Base-by-base conservation (phyloP, 2,113 vertebrate species). In the Archilochus colubris region DNA sequence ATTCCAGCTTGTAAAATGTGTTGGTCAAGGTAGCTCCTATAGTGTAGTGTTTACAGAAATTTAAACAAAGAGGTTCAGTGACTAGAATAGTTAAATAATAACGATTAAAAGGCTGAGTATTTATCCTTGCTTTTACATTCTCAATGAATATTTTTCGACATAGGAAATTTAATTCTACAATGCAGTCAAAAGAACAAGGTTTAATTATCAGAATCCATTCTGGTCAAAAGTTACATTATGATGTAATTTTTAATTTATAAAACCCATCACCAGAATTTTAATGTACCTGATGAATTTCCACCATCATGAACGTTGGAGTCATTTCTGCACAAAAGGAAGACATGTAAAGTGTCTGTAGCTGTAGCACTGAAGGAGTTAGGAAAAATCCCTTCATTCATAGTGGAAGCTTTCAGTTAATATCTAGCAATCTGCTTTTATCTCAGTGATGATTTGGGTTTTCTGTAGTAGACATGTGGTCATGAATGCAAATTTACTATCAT, bases 1-100 rank as follows among this genome's bases (percentile, higher is more conserved):
- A n/a, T 18, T 92, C 44, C 43, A 59, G 57, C 33, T 93, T 95
- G 40, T 66, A 86, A 97, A 96, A 93, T 11, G n/a, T 14, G 57
- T 64, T 94, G 73, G 59, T 92, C 90, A 89, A 78, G 57, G 57
- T 82, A 88, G 59, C 43, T 94, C 77, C 86, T 89, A 66, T 22
- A 84, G 25, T 31, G 25, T 67, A 91, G 11, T 75, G 87, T 93
- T 48, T 78, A 92, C 73, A 95, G 54, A 83, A 97, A 96, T 73
- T 33, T 61, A 94, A 91, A 11, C 30, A 97, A 66, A 77, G 53
- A 89, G 51, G 59, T 91, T 91, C 44, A 88, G 46, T 81, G 69
- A 85, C 38, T 94, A 33, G 61, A 95, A 84, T 76, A 83, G 77
- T 87, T 97, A 95, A 94, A 78, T 92, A 90, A 89, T 91, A 85